phyloP scores from a whole-genome alignment of 1,140 invertebrate species.

The Spodoptera litura region DNA sequence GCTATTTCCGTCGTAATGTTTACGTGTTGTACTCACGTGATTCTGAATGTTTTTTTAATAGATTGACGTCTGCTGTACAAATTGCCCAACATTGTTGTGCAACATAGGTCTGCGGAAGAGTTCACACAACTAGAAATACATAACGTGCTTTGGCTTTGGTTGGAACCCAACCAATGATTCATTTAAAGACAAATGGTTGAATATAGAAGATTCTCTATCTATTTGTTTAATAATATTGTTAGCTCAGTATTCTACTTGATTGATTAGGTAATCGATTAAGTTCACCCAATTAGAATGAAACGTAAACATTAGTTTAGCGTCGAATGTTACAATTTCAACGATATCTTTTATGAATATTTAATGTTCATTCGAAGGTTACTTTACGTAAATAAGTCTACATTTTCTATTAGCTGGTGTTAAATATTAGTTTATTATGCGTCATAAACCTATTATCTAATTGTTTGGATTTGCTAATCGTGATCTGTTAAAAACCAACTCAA shows the following conservation, averaged over 20 bases:
- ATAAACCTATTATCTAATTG: slow-evolving; percentile 1
- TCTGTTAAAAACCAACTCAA: neutral
- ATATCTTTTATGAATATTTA: slow-evolving; percentile 15
- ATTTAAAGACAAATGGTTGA: neutral
- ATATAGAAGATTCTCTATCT: neutral
- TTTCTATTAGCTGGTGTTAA: slow-evolving; percentile 1
- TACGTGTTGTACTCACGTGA: slow-evolving; percentile 75
- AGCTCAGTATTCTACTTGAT: neutral
- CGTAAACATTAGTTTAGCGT: neutral
- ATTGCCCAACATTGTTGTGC: slow-evolving; percentile 65
- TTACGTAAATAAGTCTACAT: neutral
- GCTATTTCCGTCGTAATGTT: slow-evolving; percentile 66
- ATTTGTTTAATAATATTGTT: neutral
- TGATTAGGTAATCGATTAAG: neutral
- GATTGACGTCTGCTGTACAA: slow-evolving; percentile 62
- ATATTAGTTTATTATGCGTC: neutral
- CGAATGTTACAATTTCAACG: neutral
- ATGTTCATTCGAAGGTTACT: slow-evolving; percentile 1
- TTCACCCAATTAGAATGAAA: too few relatives aligned
- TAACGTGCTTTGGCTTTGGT: neutral
- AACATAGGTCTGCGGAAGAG: slow-evolving; percentile 48
- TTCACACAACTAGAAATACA: neutral
- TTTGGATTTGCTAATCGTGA: slow-evolving; percentile 17
- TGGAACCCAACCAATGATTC: neutral
- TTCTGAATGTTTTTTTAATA: slow-evolving; percentile 58